Conservation (phyloP, 2,888 invertebrate species). For the Helicoverpa assulta region DNA sequence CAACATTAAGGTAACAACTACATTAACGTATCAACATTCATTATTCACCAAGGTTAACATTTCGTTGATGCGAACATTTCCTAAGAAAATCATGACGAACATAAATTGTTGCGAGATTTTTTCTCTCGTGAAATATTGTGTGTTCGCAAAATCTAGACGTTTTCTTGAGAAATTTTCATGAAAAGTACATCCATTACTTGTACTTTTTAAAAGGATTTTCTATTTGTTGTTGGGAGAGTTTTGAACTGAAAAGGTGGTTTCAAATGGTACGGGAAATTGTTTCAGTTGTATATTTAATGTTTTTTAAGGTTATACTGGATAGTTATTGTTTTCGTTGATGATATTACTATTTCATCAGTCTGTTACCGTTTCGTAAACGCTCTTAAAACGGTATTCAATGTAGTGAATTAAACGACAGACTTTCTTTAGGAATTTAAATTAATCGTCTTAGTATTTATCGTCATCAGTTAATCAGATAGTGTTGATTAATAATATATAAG, state of each 20-base stretch:
- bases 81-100: constrained; percentile 33
- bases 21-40: constrained; percentile 36
- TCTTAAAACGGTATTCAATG: too few species aligned
- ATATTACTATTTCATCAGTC: too few species aligned
- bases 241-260: neutral
- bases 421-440: too few species aligned
- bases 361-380: too few species aligned
- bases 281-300: neutral
- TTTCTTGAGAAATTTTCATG: neutral
- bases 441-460: too few species aligned
- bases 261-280: neutral
- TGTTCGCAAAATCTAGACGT: neutral
- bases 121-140: constrained; percentile 3
- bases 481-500: too few species aligned
- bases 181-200: neutral
- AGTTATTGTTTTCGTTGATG: too few species aligned
- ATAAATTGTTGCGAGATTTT: constrained; percentile 25
- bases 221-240: neutral
- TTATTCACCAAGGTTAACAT: constrained; percentile 54
- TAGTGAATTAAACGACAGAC: too few species aligned
- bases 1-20: constrained; percentile 12
- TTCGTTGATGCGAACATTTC: constrained; percentile 47
- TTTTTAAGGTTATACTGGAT: too few species aligned
- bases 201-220: neutral
- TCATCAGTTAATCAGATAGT: too few species aligned